Base-by-base conservation (phyloP, 2,888 invertebrate species). In the Hofmannophila pseudospretella region DNA sequence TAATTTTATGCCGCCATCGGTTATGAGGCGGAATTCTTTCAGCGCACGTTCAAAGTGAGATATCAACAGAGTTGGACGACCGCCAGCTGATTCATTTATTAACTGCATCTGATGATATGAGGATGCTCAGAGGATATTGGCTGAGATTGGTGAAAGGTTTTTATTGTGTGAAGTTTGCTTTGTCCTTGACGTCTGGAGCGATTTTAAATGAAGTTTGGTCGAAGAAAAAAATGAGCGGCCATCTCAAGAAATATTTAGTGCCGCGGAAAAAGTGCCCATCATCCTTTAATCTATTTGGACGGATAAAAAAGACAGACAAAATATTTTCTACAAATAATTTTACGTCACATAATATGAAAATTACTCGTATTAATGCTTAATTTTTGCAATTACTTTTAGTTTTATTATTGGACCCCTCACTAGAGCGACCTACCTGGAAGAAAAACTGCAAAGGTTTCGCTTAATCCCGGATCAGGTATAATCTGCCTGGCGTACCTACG, bases 11-110 rank as follows among this genome's bases (percentile, higher is more conserved):
- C n/a, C n/a, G n/a, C n/a, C n/a, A 8, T 9, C 25, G n/a, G n/a
- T 30, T 32, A 32, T 32, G 22, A 20, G 11, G 32, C 22, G 22
- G 22, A 7, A 11, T 22, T 32, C 22, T 19, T 16, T 19, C 16
- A 5, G 16, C 3, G 16, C 16, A n/a, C n/a, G 16, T 28, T 14
- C 32, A 20, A 22, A 31, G 5, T 29, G n/a, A 34, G 39, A 41
- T 42, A 44, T 42, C 39, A 39, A 32, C 34, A 29, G 19, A 29
- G 7, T 36, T 47, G 47, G 47, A 30, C 4, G n/a, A 0, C 4
- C 26, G 44, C 47, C 47, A 47, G 27, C 23, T 14, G 36, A 41
- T 39, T 41, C 39, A 39, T 45, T 38, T 46, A 43, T 38, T 39
- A 42, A 38, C 44, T 42, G 44, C 47, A 47, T 32, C n/a, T n/a